Base-by-base conservation (phyloP, 2,888 invertebrate species). In the Taenaris catops region DNA sequence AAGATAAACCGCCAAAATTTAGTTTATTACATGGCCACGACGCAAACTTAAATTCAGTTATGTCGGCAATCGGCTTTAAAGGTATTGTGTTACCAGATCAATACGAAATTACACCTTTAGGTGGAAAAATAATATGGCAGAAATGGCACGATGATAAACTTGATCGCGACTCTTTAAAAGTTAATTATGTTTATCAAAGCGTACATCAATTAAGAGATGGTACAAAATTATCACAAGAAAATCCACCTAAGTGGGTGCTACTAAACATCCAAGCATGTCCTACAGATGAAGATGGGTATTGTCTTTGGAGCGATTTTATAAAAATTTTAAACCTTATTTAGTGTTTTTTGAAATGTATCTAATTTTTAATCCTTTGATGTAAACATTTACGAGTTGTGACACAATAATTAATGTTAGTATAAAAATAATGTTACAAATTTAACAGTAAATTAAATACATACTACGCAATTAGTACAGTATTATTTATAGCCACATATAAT, bases 101-200 rank as follows among this genome's bases (percentile, higher is more conserved):
- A 31, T 53, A 55, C 11, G 81, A 83, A 43, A 53, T 49, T 2
- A 68, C 62, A 1, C 83, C 83, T 0, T 61, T 81, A 14, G 81
- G 81, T 2, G 71, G 75, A 1, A 81, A 79, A 55, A 12, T 83
- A 1, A 55, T 80, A 1, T 80, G 80, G 34, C 71, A 81, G 49
- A 80, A 69, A 49, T 80, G 73, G 72, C 48, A 55, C 1, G 62
- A 73, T 16, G 46, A 53, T 8, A 33, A 36, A 0, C 33, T 11
- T 0, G 49, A 62, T 3, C 40, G 48, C n/a, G 52, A 58, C 45
- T 51, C 62, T 8, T 46, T 79, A 9, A 76, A 74, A 63, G 50
- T 75, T 0, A 59, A 74, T 44, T 79, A 67, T 27, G 44, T 79
- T 4, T 83, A 81, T 44, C 64, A 58, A 18, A 58, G 60, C 1